These are phyloP conservation scores for Apogon hyalosoma DNA, from an alignment of 2,797 vertebrate genomes.

Conservation along the genomic window DNA sequence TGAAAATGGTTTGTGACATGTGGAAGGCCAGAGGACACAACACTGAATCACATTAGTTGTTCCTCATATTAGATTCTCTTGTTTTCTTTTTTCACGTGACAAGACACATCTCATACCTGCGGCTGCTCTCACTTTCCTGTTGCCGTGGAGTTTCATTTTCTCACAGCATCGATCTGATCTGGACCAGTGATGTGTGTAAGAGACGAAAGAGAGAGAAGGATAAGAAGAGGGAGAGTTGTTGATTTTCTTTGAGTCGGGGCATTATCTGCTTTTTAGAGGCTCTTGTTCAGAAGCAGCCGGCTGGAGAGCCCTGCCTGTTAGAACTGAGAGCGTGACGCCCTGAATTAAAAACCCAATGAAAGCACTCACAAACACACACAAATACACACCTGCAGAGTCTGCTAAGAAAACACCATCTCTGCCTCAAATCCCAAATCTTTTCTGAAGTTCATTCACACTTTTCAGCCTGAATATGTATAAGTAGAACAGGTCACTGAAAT, in stretches of 20 bases:
- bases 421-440: conserved; percentile 25
- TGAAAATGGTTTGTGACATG: conserved; percentile 65
- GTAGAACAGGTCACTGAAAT: neutral
- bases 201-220: conserved; percentile 18
- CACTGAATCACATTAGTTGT: conserved; percentile 62
- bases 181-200: conserved; percentile 22
- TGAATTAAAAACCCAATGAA: conserved; percentile 75
- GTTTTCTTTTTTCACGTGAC: conserved; percentile 44
- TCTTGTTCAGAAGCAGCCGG: conserved; percentile 67
- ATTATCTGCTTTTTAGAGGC: conserved; percentile 72
- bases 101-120: conserved; percentile 51
- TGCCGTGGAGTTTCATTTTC: conserved; percentile 67
- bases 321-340: conserved; percentile 66
- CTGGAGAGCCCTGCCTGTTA: conserved; percentile 67
- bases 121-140: conserved; percentile 51
- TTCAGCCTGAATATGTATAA: neutral
- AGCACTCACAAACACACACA: conserved; percentile 22
- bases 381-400: conserved; percentile 16
- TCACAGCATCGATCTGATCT: conserved; percentile 62
- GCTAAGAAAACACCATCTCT: conserved; percentile 20
- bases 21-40: conserved; percentile 58
- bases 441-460: conserved; percentile 6
- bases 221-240: conserved; percentile 38
- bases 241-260: conserved; percentile 61
- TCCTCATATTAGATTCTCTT: conserved; percentile 67